Evolutionary conservation across 2,113 vertebrate genomes (phyloP).

Genomic region (Reinhardtius hippoglossoides): DNA sequence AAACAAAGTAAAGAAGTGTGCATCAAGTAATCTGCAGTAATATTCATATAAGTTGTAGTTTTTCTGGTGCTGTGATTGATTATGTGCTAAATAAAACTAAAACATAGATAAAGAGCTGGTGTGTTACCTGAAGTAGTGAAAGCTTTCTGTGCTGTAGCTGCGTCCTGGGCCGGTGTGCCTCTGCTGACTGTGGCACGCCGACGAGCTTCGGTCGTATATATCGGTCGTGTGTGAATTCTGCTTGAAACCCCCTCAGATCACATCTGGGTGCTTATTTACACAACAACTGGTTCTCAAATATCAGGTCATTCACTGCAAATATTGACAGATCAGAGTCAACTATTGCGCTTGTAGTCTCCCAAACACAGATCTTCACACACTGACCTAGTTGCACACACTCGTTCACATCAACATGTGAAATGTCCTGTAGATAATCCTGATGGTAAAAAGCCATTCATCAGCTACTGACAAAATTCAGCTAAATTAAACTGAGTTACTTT

Average conservation of each 20-base stretch:
- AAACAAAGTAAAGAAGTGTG: not conserved
- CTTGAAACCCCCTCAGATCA: not conserved
- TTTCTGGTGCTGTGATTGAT: not conserved
- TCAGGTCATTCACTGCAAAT: conserved; percentile 42
- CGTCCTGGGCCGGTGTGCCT: not conserved
- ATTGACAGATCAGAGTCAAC: conserved; percentile 56
- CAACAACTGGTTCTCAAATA: conserved; percentile 6
- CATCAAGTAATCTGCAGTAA: not conserved
- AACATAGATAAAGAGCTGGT: not conserved
- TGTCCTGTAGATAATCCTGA: no score
- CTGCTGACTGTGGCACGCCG: not conserved
- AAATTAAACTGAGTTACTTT: no score
- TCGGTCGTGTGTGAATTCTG: not conserved
- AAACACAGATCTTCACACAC: not conserved
- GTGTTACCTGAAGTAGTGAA: conserved; percentile 27
- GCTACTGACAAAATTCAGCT: no score
- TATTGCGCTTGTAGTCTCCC: not conserved
- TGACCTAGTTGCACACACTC: not conserved
- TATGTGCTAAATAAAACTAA: not conserved
- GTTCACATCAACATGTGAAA: not conserved
- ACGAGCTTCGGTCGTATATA: not conserved
- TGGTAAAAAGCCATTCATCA: no score
- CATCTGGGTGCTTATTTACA: not conserved
- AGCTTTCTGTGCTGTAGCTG: not conserved
- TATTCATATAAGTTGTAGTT: not conserved